Evolutionary conservation across 2,113 vertebrate genomes (phyloP).

Genomic region (Pedionomus torquatus): DNA sequence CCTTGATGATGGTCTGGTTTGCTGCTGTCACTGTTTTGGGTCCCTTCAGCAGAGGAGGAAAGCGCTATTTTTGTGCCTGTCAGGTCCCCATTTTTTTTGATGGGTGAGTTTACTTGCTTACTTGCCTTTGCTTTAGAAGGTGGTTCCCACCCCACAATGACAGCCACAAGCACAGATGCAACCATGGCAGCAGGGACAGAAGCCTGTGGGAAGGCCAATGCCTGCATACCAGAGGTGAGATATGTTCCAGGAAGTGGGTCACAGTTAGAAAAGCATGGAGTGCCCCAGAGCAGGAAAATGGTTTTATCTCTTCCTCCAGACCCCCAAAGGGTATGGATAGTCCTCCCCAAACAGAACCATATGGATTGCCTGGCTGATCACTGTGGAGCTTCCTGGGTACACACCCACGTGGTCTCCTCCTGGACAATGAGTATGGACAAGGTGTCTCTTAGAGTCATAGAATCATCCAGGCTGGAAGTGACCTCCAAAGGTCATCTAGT

Average conservation of each 20-base stretch:
- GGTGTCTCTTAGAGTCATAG: no score
- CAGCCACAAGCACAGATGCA: accelerated
- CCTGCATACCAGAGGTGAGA: neutral
- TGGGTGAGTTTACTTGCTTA: neutral
- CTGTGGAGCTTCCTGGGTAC: accelerated
- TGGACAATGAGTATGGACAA: neutral
- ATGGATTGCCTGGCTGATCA: neutral
- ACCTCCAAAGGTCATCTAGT: no score
- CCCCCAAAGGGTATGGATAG: neutral
- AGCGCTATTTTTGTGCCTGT: neutral
- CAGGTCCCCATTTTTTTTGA: neutral
- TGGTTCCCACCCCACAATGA: neutral
- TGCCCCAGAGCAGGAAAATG: neutral
- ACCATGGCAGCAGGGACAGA: neutral
- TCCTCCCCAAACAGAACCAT: accelerated
- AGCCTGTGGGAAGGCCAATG: neutral
- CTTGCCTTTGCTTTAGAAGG: neutral
- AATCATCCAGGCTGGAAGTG: no score
- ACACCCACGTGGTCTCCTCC: accelerated
- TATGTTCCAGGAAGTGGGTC: neutral
- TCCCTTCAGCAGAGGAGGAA: neutral
- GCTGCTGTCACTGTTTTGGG: neutral
- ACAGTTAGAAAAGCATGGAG: neutral
- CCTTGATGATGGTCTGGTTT: neutral
- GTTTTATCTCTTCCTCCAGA: neutral